Evolutionary conservation across 1,140 invertebrate genomes (phyloP), one percentile per base, ranked within the genome.

Genomic region (Pomacea maculata): DNA sequence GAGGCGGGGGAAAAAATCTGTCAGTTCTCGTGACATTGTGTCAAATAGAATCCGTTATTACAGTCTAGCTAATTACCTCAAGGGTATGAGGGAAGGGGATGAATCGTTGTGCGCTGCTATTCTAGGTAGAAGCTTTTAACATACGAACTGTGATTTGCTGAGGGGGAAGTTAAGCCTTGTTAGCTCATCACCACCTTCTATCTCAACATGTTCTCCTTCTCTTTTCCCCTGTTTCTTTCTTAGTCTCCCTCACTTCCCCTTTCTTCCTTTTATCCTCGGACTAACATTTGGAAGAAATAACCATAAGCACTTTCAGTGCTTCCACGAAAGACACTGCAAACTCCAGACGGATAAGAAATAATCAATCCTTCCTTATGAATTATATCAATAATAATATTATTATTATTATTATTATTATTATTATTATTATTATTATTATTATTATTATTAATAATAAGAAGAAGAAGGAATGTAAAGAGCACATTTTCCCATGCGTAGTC

Each of bases 141-240:
- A 70, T 12, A 70, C 12, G 67, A 70, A 15, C 29, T 70, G 67
- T 11, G 67, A 70, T 70, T n/a, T 70, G 67, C 14, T 12, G 2
- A 34, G n/a, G 34, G 11, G 57, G 15, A 61, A 61, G 11, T 61
- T 61, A 61, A 61, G 57, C 57, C 8, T 17, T 61, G 57, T 61
- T 61, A 61, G 57, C 57, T 61, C 57, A 61, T 61, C 57, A 17
- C 57, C 57, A 61, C 11, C 57, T 1, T 63, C 57, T 76, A n/a
- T 64, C 55, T 76, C 25, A 63, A 21, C 63, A 55, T 61, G 25
- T 76, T 61, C 34, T 76, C 57, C 29, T 34, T 76, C 75, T 76
- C 57, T 76, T 29, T 76, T 29, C 63, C 61, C 63, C 73, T 75
- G 72, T 74, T 15, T 74, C 52, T n/a, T 57, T 74, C 52, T 55